Evolutionary conservation across 2,888 invertebrate species (phyloP), one percentile per base, ranked within the genome.

Genomic region (Julus scandinavius): DNA sequence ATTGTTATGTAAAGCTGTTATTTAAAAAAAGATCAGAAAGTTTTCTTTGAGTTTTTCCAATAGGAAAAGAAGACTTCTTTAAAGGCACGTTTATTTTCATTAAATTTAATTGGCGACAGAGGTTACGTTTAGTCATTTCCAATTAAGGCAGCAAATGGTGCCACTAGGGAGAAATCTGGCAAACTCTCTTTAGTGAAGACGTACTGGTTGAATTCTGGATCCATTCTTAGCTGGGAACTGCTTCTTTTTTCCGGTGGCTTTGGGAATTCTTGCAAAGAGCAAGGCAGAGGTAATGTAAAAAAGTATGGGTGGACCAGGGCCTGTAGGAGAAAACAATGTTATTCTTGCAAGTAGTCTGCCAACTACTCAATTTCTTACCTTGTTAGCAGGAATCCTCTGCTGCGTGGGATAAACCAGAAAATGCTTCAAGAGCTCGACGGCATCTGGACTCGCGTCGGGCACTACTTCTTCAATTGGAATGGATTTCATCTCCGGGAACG

Each of bases 391-490:
- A 87, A 97, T 94, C 90, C 98, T 94, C 91, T 95, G 95, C 88
- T 94, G 94, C 5, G 96, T 95, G 92, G 97, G 95, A 91, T 98
- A 98, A 50, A 96, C 93, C 17, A 98, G 93, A 90, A 98, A 95
- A 88, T 95, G 94, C 90, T 95, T 95, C 50, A 97, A 94, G 41
- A 98, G 94, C 91, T 96, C 94, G 0, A 96, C 92, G 85, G 96
- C 96, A 88, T 95, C 94, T 0, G 94, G 92, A 86, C 95, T 95
- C 0, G 96, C 95, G 90, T 96, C 96, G 0, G 97, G 96, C 90
- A 98, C 93, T 6, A 98, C 94, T 88, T 95, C 94, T 15, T 95
- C 94, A 95, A 97, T 96, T 38, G 95, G 94, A 85, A 96, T 94
- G 0, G 96, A 96, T 49, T 94, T 93, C 63, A 96, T 96, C 90